Conservation (phyloP, 64 coral and sea anemone genomes). For the Orbicella faveolata region DNA sequence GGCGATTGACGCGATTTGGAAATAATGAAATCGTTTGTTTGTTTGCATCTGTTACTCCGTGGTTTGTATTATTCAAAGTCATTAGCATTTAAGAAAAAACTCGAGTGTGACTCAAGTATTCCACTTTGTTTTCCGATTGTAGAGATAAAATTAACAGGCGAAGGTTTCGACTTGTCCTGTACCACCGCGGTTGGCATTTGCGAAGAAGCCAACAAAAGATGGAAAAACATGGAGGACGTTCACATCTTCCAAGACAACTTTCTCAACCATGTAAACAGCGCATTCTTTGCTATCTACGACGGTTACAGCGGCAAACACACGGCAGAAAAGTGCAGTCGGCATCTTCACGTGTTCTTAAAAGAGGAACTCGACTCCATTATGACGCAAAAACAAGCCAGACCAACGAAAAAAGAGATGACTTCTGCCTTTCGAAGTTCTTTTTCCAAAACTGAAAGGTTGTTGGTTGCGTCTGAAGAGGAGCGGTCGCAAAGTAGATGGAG, state of each 20-base stretch:
- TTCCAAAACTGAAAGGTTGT: constrained; percentile 61
- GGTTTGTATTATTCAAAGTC: too few species aligned
- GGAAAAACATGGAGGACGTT: constrained; percentile 93
- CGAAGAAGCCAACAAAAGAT: constrained; percentile 73
- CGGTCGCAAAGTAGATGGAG: constrained; percentile 80
- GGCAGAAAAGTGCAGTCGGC: constrained; percentile 63
- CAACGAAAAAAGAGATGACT: constrained; percentile 41
- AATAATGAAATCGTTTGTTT: not conserved
- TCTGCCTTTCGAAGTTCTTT: constrained; percentile 71
- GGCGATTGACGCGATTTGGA: not conserved
- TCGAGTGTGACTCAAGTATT: not conserved
- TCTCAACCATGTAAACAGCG: constrained; percentile 39
- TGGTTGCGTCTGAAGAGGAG: constrained; percentile 56
- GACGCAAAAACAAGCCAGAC: not conserved
- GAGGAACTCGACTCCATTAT: constrained; percentile 46
- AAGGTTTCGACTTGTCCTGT: constrained; percentile 50
- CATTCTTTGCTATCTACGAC: constrained; percentile 88
- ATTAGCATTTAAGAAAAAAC: not conserved
- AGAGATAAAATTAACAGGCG: constrained; percentile 17
- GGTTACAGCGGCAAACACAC: constrained; percentile 81
- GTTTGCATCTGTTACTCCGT: not conserved
- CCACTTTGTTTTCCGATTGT: not conserved
- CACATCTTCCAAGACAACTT: constrained; percentile 77
- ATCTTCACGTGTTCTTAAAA: constrained; percentile 77
- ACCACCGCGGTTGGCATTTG: constrained; percentile 68